Conservation (phyloP, 2,113 vertebrate genomes). For the Onychostruthus taczanowskii region DNA sequence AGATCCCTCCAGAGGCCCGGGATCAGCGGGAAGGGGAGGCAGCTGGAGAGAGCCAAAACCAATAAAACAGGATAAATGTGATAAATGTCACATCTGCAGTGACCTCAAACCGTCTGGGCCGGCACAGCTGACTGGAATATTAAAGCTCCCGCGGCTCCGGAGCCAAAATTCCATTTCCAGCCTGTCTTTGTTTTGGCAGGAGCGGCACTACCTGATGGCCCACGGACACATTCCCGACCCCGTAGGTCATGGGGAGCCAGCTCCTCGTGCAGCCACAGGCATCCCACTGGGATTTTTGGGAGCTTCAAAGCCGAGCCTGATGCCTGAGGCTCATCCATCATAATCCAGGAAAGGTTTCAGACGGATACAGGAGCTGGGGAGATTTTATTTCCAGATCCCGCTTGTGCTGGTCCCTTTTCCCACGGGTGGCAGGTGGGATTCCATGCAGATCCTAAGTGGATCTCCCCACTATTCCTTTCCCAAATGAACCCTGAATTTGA, state of each 20-base stretch:
- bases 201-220: conserved; percentile 2
- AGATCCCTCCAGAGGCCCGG: background rate
- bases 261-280: background rate
- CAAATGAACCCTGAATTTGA: fast-evolving
- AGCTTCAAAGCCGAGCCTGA: background rate
- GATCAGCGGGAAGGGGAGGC: background rate
- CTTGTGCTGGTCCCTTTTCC: background rate
- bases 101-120: conserved; percentile 33
- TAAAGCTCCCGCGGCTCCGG: background rate
- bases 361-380: fast-evolving
- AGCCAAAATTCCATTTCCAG: conserved; percentile 49
- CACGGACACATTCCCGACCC: conserved; percentile 10
- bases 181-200: conserved; percentile 56
- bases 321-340: background rate
- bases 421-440: background rate
- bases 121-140: conserved; percentile 31
- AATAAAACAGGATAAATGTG: background rate
- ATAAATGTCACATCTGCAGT: conserved; percentile 16
- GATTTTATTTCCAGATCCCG: background rate
- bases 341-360: background rate
- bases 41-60: background rate
- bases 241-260: background rate
- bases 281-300: background rate
- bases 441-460: background rate
- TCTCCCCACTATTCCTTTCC: background rate